These are phyloP conservation scores for Dreissena rostriformis DNA, from an alignment of 1,140 invertebrate genomes.

Conservation along the genomic window DNA sequence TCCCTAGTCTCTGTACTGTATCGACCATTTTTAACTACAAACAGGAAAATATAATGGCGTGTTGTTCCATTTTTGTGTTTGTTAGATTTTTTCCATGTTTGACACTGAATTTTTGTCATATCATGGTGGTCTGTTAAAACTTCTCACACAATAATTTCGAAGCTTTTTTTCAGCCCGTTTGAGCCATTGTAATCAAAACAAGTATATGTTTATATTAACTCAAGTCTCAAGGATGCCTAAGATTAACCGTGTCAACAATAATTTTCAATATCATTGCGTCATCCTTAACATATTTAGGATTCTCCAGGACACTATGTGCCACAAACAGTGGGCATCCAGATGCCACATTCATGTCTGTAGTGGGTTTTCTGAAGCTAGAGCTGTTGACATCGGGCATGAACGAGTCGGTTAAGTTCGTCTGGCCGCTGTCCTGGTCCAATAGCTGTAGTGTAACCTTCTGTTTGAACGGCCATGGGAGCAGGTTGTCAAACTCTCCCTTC, in stretches of 20 bases:
- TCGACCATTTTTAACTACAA: too few species aligned
- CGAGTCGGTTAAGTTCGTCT: constrained; percentile 53
- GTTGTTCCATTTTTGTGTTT: too few species aligned
- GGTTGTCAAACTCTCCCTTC: constrained; percentile 66
- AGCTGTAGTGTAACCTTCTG: constrained; percentile 68
- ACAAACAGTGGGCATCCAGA: constrained; percentile 65
- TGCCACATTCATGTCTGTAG: constrained; percentile 66
- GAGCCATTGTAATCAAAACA: too few species aligned
- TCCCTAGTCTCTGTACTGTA: too few species aligned
- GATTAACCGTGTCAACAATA: constrained; percentile 54
- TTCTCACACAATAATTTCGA: too few species aligned
- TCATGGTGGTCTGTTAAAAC: too few species aligned
- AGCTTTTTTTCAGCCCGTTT: too few species aligned
- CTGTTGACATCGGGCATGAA: constrained; percentile 64
- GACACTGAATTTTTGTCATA: too few species aligned
- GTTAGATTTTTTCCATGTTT: too few species aligned
- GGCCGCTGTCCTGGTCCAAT: constrained; percentile 60
- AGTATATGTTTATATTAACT: too few species aligned
- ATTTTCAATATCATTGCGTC: constrained; percentile 69
- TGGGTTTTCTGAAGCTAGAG: constrained; percentile 62
- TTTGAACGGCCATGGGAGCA: constrained; percentile 72
- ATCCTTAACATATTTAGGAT: constrained; percentile 63
- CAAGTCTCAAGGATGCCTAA: constrained; percentile 1
- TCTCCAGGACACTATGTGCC: constrained; percentile 58
- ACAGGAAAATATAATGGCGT: too few species aligned